These are phyloP conservation scores for Cyclopterus lumpus DNA, from an alignment of 2,797 vertebrate species.

Conservation along the genomic window DNA sequence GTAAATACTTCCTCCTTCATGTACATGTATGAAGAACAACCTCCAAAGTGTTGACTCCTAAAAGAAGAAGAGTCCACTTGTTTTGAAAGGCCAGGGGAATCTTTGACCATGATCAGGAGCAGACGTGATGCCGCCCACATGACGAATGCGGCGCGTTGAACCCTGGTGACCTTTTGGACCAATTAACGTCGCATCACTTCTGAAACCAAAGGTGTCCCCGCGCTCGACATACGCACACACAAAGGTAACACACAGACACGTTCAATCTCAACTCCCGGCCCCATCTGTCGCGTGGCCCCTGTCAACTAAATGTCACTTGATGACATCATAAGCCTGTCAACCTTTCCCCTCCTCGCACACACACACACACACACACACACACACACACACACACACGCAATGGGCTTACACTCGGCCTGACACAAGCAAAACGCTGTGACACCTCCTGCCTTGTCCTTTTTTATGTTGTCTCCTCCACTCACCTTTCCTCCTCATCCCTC, in stretches of 20 bases:
- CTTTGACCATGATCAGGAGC: constrained; percentile 16
- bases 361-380: constrained; percentile 22
- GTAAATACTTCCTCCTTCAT: not conserved
- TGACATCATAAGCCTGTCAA: constrained; percentile 76
- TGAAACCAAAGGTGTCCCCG: constrained; percentile 76
- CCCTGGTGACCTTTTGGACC: constrained; percentile 62
- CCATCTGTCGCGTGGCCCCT: constrained; percentile 77
- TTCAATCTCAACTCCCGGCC: constrained; percentile 24
- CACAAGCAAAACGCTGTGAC: constrained; percentile 48
- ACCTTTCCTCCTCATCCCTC: constrained; percentile 17
- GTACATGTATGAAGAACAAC: constrained; percentile 21
- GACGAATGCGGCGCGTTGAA: constrained; percentile 57
- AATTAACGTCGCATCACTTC: constrained; percentile 76
- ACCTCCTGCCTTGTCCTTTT: constrained; percentile 61
- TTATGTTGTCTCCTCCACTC: constrained; percentile 36
- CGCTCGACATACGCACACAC: constrained; percentile 3
- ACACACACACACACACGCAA: constrained; percentile 36
- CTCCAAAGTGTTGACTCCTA: constrained; percentile 5
- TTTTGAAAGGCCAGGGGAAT: constrained; percentile 27
- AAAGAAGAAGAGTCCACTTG: constrained; percentile 25
- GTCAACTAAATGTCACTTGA: constrained; percentile 77
- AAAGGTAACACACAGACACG: constrained; percentile 8
- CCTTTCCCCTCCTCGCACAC: constrained; percentile 65
- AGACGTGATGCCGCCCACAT: constrained; percentile 23
- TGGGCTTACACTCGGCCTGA: constrained; percentile 23